These are phyloP conservation scores for Micoletzkya japonica DNA, from an alignment of 2,888 invertebrate genomes.

Conservation along the genomic window DNA sequence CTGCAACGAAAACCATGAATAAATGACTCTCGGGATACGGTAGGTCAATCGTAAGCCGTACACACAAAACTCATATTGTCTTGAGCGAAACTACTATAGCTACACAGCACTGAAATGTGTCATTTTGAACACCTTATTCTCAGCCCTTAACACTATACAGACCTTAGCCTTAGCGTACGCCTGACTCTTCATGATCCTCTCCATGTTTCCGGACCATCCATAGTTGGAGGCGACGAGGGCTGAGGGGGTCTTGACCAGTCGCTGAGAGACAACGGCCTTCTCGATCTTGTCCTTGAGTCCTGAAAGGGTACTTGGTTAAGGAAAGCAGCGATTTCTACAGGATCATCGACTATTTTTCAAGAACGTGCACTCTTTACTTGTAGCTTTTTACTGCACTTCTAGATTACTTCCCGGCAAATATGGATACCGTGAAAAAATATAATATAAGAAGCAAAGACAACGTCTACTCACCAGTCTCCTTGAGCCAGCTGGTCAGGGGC, in stretches of 20 bases:
- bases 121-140: slow-evolving; percentile 66
- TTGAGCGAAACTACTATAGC: neutral
- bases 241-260: slow-evolving; percentile 87
- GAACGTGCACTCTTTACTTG: too few relatives aligned
- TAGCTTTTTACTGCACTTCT: too few relatives aligned
- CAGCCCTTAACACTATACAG: too few relatives aligned
- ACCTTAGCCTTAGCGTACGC: slow-evolving; percentile 94
- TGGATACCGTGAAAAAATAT: too few relatives aligned
- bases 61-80: neutral
- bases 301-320: slow-evolving; percentile 1
- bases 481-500: slow-evolving; percentile 87
- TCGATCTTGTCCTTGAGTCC: slow-evolving; percentile 66
- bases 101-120: neutral
- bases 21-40: neutral
- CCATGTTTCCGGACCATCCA: slow-evolving; percentile 99
- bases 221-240: slow-evolving; percentile 93
- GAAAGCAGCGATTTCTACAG: too few relatives aligned
- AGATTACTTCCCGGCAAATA: too few relatives aligned
- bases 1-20: slow-evolving; percentile 4
- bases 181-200: slow-evolving; percentile 83
- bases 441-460: too few relatives aligned
- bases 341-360: too few relatives aligned
- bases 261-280: slow-evolving; percentile 83
- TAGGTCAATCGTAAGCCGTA: neutral
- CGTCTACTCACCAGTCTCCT: slow-evolving; percentile 71